Base-by-base conservation (phyloP, 1,140 invertebrate species). In the Zaprionus inermis region DNA sequence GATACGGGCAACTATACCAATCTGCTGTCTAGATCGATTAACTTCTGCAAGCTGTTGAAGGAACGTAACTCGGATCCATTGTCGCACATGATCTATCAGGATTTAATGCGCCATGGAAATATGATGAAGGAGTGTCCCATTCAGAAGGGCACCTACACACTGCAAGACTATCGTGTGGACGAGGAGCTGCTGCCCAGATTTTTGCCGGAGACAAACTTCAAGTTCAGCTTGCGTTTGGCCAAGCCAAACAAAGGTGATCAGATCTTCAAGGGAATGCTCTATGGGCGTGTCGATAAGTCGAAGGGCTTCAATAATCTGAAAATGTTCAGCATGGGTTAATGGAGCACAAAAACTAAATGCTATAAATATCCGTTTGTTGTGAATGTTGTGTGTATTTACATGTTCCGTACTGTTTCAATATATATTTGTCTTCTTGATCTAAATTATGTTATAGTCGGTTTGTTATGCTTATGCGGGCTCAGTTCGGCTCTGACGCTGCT, bases 251-350 rank as follows among this genome's bases (percentile, higher is more conserved):
- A 86, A 14, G 49, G 54, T 20, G 65, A 64, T 4, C 18, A 44
- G 52, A 49, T 92, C 20, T 75, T 84, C 10, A 64, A 76, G 12
- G 77, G 76, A 9, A 28, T 32, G 14, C 38, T 92, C 5, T 61
- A 61, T 49, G 91, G 91, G 5, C 82, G 77, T 5, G 72, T 92
- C 14, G 91, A 92, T 58, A 92, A 92, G 18, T 91, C 91, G 7
- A 92, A 92, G 55, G 91, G 91, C 1, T 92, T 92, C 24, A 90
- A 92, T 57, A 92, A 92, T 67, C 67, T 92, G 0, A 92, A 92
- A 69, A 78, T 83, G 61, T 92, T 92, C 34, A 92, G 91, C 44
- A 59, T 92, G 75, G 91, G 91, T 5, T 66, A 59, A 54, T 6
- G 5, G 61, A 32, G 9, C n/a, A 20, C 1, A 32, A 11, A 16